Percentiles rank a stretch among this genome's conserved stretches.
Evolutionary conservation across 2,113 vertebrate species (phyloP).

Genomic region (Hemiscyllium ocellatum): DNA sequence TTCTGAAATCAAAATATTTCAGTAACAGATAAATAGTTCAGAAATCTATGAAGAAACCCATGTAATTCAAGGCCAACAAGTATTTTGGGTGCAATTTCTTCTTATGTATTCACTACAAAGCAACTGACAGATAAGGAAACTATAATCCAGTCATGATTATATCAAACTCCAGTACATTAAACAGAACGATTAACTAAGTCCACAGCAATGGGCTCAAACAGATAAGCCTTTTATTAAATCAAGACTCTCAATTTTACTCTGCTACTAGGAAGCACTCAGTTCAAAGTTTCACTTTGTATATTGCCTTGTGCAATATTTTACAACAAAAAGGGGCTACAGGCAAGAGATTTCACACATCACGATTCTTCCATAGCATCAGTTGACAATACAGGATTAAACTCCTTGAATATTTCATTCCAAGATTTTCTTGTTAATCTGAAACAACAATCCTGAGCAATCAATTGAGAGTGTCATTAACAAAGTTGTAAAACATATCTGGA

Average conservation of each 20-base stretch:
- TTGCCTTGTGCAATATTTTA: background rate
- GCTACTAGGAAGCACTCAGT: background rate
- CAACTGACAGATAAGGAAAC: background rate
- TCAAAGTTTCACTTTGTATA: background rate
- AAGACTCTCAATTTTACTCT: background rate
- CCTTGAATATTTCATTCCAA: slow-evolving; percentile 5
- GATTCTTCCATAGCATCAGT: background rate
- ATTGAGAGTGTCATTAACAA: background rate
- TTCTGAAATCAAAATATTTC: background rate
- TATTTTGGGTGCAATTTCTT: background rate
- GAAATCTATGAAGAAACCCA: background rate
- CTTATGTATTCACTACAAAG: background rate
- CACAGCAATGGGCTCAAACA: slow-evolving; percentile 10
- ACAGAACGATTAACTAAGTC: slow-evolving; percentile 26
- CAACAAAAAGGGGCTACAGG: background rate
- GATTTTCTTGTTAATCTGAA: background rate
- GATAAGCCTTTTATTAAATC: slow-evolving; percentile 30
- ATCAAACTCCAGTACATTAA: slow-evolving; percentile 20
- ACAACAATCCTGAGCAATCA: background rate
- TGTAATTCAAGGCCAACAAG: background rate
- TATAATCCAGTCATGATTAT: slow-evolving; percentile 22
- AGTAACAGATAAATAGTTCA: background rate
- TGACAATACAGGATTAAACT: background rate
- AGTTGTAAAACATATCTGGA: background rate
- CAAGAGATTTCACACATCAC: background rate